A percentile compares a stretch with the other conserved stretches of the same genome.
These are phyloP conservation scores for Pelodiscus sinensis DNA, from an alignment of 2,113 vertebrate species.

Conservation along the genomic window DNA sequence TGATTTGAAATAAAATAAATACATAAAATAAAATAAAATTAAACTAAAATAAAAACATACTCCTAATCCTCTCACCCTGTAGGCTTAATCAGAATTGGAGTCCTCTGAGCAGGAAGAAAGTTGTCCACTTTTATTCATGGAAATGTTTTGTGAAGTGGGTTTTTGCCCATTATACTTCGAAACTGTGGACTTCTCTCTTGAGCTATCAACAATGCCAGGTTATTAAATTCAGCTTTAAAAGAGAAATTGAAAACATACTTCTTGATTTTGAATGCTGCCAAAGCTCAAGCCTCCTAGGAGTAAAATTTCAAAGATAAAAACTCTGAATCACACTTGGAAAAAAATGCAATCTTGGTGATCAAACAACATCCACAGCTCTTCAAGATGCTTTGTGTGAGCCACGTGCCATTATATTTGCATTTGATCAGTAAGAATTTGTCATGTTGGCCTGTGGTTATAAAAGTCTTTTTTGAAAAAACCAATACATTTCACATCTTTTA, in stretches of 20 bases:
- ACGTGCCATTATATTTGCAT: not conserved
- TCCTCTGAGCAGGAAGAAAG: not conserved
- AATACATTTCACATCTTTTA: slow-evolving; percentile 37
- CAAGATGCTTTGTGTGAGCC: not conserved
- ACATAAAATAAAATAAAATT: not conserved
- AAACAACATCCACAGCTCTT: not conserved
- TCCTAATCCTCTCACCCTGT: not conserved
- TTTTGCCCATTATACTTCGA: slow-evolving; percentile 6
- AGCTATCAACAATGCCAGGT: not conserved
- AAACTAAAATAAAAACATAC: not conserved
- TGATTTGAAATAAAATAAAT: not conserved
- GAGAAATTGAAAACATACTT: slow-evolving; percentile 39
- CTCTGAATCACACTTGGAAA: not conserved
- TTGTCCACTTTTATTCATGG: not conserved
- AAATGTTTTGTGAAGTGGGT: not conserved
- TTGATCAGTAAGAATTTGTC: not conserved
- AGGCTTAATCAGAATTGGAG: not conserved
- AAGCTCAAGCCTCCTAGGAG: not conserved
- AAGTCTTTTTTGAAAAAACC: not conserved
- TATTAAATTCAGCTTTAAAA: slow-evolving; percentile 29
- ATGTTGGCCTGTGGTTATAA: slow-evolving; percentile 17
- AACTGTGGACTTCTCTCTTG: slow-evolving; percentile 39
- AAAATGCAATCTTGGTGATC: not conserved
- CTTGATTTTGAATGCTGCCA: slow-evolving; percentile 28
- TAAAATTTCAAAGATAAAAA: not conserved